Base-by-base conservation (phyloP, 2,888 invertebrate species). In the Sphinx pinastri region DNA sequence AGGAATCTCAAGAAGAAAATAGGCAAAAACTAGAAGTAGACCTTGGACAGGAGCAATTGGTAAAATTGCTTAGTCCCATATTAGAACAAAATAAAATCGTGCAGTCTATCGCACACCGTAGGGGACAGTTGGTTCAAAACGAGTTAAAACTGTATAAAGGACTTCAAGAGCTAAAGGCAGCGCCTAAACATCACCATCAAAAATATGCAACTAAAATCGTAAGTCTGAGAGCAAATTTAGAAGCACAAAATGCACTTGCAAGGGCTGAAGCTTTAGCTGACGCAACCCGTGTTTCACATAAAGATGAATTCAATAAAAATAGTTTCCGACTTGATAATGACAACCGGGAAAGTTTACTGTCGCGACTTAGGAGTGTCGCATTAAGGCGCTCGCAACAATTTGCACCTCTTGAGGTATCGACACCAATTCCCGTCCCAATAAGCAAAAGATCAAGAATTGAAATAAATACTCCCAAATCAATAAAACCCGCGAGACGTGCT, bases 131-230 rank as follows among this genome's bases (percentile, higher is more conserved):
- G 5, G 49, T 76, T n/a, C 75, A 77, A 66, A 73, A 74, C 16
- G 82, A 83, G 54, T 68, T 76, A 16, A 71, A 75, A 49, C 75
- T 81, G 7, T 76, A 81, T 49, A 70, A 72, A 25, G 78, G 77
- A 71, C 70, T 82, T 31, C 74, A 78, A 47, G 79, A 83, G 54
- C 70, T 86, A 3, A 81, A 89, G 85, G 75, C 88, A 72, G 76
- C 87, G 70, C 72, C 85, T 0, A 85, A 88, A 72, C 86, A 89
- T 74, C 88, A 85, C 63, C 81, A 82, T 13, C 81, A 80, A 59
- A 86, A 83, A 71, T 82, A 82, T 31, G 83, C 81, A 0, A 79
- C 78, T 68, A 87, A 87, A 74, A 75, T 89, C 10, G 86, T 87
- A 71, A 86, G 84, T 14, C 75, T 87, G 11, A 77, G 76, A 19